Conservation (phyloP, 2,888 invertebrate species). For the Oscheius sp. region DNA sequence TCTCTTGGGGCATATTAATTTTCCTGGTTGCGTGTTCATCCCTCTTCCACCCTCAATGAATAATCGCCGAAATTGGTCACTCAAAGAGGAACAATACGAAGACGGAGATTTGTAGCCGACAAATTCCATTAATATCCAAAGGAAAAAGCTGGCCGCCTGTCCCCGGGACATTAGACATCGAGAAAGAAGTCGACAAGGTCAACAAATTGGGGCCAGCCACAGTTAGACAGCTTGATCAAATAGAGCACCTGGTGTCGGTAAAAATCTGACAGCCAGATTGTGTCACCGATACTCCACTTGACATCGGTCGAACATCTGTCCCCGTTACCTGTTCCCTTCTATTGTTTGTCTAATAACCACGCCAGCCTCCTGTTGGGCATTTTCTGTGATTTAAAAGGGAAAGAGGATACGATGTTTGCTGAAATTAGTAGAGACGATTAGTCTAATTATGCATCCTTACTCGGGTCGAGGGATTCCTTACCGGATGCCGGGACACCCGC, state of each 20-base stretch:
- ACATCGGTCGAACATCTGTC: constrained; percentile 30
- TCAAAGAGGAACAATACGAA: no score
- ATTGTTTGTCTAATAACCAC: constrained; percentile 13
- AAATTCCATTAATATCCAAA: no score
- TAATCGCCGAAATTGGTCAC: no score
- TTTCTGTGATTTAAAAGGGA: neutral
- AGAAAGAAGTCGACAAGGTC: no score
- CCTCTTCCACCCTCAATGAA: no score
- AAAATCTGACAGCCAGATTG: constrained; percentile 9
- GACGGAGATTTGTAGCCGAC: no score
- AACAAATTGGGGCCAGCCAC: no score
- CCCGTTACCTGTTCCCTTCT: constrained; percentile 11
- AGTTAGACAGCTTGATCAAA: no score
- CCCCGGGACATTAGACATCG: no score
- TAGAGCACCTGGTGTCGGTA: neutral
- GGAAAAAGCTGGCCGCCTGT: no score
- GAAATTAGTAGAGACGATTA: constrained; percentile 25
- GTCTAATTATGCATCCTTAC: constrained; percentile 16
- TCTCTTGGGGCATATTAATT: no score
- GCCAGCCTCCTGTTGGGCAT: neutral
- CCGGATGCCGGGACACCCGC: constrained; percentile 15
- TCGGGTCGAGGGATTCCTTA: neutral
- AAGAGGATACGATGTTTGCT: constrained; percentile 17
- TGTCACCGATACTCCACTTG: constrained; percentile 29
- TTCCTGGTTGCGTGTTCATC: no score